These are phyloP conservation scores for Orthosia cruda DNA, from an alignment of 2,888 invertebrate genomes.

Conservation along the genomic window DNA sequence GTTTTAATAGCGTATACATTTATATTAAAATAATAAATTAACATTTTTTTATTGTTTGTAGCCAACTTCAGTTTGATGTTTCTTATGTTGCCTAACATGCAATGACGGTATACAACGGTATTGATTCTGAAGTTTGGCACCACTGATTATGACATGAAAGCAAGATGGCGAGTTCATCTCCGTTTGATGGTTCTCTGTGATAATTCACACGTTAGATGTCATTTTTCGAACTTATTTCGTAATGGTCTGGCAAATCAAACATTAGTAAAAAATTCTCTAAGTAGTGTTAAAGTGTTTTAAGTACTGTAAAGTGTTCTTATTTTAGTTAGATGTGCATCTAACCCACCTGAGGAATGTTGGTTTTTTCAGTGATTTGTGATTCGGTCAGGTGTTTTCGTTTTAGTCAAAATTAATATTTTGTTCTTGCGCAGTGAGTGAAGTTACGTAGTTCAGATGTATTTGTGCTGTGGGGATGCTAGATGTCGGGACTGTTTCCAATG, in stretches of 20 bases:
- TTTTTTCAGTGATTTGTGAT: conserved; percentile 93
- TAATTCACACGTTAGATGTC: conserved; percentile 86
- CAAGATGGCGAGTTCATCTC: conserved; percentile 92
- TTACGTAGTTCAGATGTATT: conserved; percentile 90
- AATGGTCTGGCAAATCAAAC: conserved; percentile 79
- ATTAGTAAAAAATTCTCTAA: conserved; percentile 76
- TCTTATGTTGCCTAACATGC: conserved; percentile 79
- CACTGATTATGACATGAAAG: conserved; percentile 88
- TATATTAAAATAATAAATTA: not conserved
- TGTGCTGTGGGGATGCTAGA: conserved; percentile 90
- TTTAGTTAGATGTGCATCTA: conserved; percentile 85
- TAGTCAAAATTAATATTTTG: conserved; percentile 90
- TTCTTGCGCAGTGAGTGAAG: conserved; percentile 91
- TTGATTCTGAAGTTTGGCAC: conserved; percentile 81
- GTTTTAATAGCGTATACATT: not conserved
- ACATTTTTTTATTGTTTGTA: not conserved
- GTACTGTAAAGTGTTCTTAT: conserved; percentile 76
- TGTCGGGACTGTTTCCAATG: conserved; percentile 91
- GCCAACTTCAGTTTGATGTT: conserved; percentile 71
- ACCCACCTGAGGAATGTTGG: conserved; percentile 93
- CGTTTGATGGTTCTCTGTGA: conserved; percentile 89
- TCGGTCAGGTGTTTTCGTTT: conserved; percentile 92
- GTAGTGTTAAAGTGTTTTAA: conserved; percentile 80
- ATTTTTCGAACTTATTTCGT: conserved; percentile 86
- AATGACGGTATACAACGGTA: conserved; percentile 71